Conservation (phyloP, 2,113 vertebrate species). For the Arothron firmamentum region DNA sequence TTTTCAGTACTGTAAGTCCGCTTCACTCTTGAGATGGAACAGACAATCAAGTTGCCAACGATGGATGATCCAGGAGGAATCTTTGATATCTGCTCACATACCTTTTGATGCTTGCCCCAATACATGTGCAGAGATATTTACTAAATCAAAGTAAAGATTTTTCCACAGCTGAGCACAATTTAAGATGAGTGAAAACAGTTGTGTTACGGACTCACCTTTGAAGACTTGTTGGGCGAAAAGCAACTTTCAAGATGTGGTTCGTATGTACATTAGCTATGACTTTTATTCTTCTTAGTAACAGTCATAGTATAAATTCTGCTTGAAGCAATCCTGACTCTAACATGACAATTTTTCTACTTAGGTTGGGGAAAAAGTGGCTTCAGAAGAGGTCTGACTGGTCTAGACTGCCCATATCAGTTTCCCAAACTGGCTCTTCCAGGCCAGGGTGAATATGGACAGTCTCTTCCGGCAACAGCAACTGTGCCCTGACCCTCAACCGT, state of each 20-base stretch:
- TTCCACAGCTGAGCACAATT: constrained; percentile 66
- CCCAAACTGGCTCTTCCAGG: constrained; percentile 61
- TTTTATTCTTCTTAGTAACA: no score
- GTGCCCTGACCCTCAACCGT: constrained; percentile 69
- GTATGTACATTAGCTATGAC: neutral
- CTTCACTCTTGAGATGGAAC: constrained; percentile 59
- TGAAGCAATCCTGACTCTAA: constrained; percentile 34
- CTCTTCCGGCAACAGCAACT: constrained; percentile 61
- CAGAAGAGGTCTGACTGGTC: no score
- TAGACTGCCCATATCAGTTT: constrained; percentile 70
- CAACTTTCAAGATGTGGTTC: constrained; percentile 22
- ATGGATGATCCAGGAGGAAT: constrained; percentile 50
- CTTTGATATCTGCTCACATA: constrained; percentile 65
- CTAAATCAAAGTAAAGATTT: constrained; percentile 66
- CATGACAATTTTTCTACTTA: no score
- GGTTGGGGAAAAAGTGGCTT: no score
- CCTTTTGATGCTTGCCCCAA: constrained; percentile 67
- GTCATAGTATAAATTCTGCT: neutral
- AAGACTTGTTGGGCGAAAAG: constrained; percentile 35
- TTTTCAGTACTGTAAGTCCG: constrained; percentile 43
- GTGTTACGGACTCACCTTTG: constrained; percentile 40
- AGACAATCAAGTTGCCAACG: constrained; percentile 55
- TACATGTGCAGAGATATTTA: constrained; percentile 60
- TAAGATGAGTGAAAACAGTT: constrained; percentile 67
- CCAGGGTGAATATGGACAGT: constrained; percentile 67